Base-by-base conservation (phyloP, 2,113 vertebrate species). In the Strix uralensis region DNA sequence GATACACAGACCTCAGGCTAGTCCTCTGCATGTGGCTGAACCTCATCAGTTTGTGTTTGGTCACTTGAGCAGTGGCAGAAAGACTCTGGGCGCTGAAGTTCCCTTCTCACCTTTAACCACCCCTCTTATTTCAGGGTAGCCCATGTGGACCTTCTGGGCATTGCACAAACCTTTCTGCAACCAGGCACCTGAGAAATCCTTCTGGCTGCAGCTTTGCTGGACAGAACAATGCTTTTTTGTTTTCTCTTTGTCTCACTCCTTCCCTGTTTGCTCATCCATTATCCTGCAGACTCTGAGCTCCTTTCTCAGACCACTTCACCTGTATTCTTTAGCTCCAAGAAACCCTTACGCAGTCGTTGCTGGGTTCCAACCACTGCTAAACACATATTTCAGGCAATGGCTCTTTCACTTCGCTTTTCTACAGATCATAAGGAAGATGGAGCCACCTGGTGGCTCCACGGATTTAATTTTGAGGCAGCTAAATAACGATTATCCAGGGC, bases 371-470 rank as follows among this genome's bases (percentile, higher is more conserved):
- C 23, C 22, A 36, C 40, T 71, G 44, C 36, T 67, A 40, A 81
- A 55, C 4, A 6, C 3, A 0, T 23, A 18, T 52, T 80, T 75
- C 26, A 16, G 16, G 22, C 29, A 66, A 40, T 0, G 29, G 17
- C 7, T 2, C 63, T 57, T 70, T 40, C 40, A 20, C 15, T 34
- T 47, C 52, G 32, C 34, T 75, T 74, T 92, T 72, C 79, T 51
- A 30, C 22, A 26, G n/a, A 47, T 94, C 34, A 9, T 44, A 75
- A 67, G 89, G 92, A 58, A 73, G 72, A 17, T 77, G 58, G 89
- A 62, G 97, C 96, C 97, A 97, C 62, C 96, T 97, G 54, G 81
- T 96, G 97, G 97, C 54, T 69, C 22, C 15, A 8, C 2, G 42
- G 65, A n/a, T 75, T 92, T 44, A 6, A 18, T 69, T 49, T 9